Evolutionary conservation across 2,888 invertebrate genomes (phyloP).

Genomic region (Andrena camellia): DNA sequence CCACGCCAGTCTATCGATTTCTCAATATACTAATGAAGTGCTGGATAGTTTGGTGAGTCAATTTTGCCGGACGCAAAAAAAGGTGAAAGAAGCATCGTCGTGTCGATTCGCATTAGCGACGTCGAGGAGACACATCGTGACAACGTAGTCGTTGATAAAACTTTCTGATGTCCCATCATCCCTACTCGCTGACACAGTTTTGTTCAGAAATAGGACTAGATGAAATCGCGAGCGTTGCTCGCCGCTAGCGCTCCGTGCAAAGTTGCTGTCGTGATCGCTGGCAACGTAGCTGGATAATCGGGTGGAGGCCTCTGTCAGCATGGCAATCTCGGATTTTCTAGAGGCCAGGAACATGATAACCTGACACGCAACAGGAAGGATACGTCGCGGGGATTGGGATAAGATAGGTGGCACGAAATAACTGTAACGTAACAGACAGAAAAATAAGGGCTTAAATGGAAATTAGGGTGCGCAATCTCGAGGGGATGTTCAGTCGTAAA

Average conservation of each 20-base stretch:
- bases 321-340: constrained; percentile 55
- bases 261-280: constrained; percentile 35
- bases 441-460: constrained; percentile 31
- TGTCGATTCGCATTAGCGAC: neutral
- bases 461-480: constrained; percentile 25
- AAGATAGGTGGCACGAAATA: constrained; percentile 48
- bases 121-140: neutral
- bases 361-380: constrained; percentile 65
- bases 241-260: constrained; percentile 22
- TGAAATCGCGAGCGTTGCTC: constrained; percentile 38
- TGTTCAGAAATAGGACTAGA: constrained; percentile 35
- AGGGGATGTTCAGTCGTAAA: neutral
- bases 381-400: constrained; percentile 52
- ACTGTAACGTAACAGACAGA: constrained; percentile 27
- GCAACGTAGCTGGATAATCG: constrained; percentile 56
- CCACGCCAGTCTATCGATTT: too few species aligned
- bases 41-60: neutral
- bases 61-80: neutral
- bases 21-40: too few species aligned
- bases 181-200: constrained; percentile 25
- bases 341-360: constrained; percentile 56
- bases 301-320: constrained; percentile 52
- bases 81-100: neutral
- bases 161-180: constrained; percentile 25
- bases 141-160: constrained; percentile 13